Base-by-base conservation (phyloP, 2,797 vertebrate species). In the Artibeus jamaicensis region DNA sequence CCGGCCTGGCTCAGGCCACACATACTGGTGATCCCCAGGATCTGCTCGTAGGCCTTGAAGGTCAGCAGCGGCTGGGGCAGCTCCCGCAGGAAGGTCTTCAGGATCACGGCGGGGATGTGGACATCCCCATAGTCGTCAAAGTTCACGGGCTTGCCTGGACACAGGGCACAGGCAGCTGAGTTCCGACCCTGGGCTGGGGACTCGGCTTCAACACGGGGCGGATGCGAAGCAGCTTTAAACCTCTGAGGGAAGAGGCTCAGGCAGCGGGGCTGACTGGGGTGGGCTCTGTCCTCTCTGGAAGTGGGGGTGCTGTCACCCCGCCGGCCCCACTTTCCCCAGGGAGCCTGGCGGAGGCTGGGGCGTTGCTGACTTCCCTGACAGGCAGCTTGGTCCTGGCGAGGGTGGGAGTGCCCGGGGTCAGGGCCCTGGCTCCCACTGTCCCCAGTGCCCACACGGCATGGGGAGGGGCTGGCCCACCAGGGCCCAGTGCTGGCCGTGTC, bases 61-160 rank as follows among this genome's bases (percentile, higher is more conserved):
- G 99, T 99, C 77, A 99, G 98, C 92, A 99, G 98, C 0, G 99
- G 99, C 86, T 99, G 98, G 0, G 99, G 99, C 18, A 99, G 98
- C 95, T 99, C 99, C 57, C 99, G 96, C 50, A 99, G 98, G 79
- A 99, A 99, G 22, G 99, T 98, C 98, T 99, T 99, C 78, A 99
- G 98, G 98, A 99, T 98, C 89, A 99, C 98, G 0, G 99, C 99
- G 0, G 99, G 98, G 68, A 99, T 62, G 14, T 99, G 99, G 65
- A 98, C 92, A 95, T 99, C 98, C 0, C 95, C 83, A 0, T 98
- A 99, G 84, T 98, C 94, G 0, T 99, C 98, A 0, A 99, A 99
- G 98, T 98, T 96, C 94, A 99, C 99, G 0, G 98, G 98, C 81
- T 99, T 99, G 89, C 99, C 99, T 99, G 96, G 12, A 88, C 95